phyloP scores from a whole-genome alignment of 2,797 vertebrate species.

The Carapus acus region DNA sequence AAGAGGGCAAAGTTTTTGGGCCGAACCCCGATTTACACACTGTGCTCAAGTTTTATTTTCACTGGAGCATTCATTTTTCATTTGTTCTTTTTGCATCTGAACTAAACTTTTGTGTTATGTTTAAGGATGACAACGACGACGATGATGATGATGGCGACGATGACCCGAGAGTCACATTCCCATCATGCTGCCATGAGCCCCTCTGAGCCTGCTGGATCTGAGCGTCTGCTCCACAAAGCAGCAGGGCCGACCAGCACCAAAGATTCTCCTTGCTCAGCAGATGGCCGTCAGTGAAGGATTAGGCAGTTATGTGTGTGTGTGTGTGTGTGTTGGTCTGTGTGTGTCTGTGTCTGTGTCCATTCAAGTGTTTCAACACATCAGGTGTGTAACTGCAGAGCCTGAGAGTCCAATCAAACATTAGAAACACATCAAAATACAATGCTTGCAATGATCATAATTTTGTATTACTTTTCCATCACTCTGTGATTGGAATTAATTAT shows the following conservation, averaged over 20 bases:
- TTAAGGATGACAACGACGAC: constrained; percentile 8
- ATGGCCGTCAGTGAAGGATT: constrained; percentile 63
- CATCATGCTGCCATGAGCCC: constrained; percentile 10
- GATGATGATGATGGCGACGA: no score
- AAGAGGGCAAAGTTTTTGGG: neutral
- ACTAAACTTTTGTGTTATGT: constrained; percentile 6
- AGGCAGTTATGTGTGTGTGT: no score
- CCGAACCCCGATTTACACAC: no score
- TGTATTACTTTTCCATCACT: no score
- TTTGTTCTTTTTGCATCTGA: neutral
- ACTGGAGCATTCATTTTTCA: neutral
- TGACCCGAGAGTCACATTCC: constrained; percentile 38
- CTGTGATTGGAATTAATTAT: no score
- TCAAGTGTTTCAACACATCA: constrained; percentile 65
- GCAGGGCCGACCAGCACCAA: constrained; percentile 35
- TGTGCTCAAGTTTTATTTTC: neutral
- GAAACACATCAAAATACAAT: constrained; percentile 51
- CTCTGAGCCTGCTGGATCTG: constrained; percentile 46
- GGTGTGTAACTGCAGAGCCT: no score
- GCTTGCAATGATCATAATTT: constrained; percentile 27
- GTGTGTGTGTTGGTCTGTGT: constrained; percentile 20
- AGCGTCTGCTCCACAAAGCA: constrained; percentile 57
- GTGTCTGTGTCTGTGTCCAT: constrained; percentile 15
- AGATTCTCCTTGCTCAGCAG: constrained; percentile 69
- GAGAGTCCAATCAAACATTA: constrained; percentile 78